Evolutionary conservation across 2,113 vertebrate species (phyloP).

Genomic region (Albula goreensis): DNA sequence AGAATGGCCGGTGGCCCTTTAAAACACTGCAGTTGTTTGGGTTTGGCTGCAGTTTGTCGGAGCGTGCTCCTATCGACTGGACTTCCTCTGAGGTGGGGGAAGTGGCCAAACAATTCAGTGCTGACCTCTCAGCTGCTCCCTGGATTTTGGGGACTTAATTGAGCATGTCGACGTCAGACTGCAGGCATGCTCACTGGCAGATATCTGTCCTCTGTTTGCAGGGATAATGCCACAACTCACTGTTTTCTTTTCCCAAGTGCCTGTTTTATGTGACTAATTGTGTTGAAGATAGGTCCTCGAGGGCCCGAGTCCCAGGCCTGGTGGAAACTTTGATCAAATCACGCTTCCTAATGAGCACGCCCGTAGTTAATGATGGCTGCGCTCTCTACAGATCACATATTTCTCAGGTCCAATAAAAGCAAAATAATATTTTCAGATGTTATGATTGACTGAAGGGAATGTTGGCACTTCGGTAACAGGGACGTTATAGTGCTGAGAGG

Average conservation of each 20-base stretch:
- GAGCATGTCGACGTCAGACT: conserved; percentile 12
- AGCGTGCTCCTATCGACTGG: background rate
- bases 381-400: background rate
- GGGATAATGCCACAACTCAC: background rate
- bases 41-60: background rate
- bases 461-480: background rate
- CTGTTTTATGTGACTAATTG: conserved; percentile 24
- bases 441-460: background rate
- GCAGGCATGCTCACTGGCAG: background rate
- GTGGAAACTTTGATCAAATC: background rate
- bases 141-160: conserved; percentile 17
- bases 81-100: background rate
- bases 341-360: background rate
- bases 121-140: background rate
- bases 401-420: background rate
- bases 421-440: conserved; percentile 17
- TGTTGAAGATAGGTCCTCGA: conserved; percentile 17
- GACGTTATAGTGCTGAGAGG: background rate
- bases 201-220: background rate
- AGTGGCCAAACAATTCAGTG: background rate
- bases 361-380: background rate
- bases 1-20: background rate
- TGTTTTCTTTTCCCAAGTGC: background rate
- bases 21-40: background rate
- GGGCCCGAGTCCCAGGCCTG: background rate